A percentile compares a stretch with the other conserved stretches of the same genome.
Evolutionary conservation across 2,113 vertebrate genomes (phyloP).

Genomic region (Galeopterus variegatus): DNA sequence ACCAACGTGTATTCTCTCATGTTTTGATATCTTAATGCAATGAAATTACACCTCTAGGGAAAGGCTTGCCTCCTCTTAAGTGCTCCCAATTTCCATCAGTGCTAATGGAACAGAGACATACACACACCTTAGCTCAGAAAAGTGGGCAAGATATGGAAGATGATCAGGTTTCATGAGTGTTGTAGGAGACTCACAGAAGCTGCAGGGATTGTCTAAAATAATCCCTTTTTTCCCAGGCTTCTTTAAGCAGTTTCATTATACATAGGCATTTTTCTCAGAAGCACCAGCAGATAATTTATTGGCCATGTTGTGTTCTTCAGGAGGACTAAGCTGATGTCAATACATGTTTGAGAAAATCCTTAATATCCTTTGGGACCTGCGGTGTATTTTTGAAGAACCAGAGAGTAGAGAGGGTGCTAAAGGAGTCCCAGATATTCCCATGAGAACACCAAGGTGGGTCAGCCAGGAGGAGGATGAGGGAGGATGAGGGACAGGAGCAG

Average conservation of each 20-base stretch:
- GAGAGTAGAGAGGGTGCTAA: neutral
- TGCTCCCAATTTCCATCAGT: conserved; percentile 68
- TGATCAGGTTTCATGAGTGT: conserved; percentile 65
- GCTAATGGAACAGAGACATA: conserved; percentile 71
- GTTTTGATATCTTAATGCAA: conserved; percentile 79
- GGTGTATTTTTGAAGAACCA: neutral
- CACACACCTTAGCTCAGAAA: conserved; percentile 19
- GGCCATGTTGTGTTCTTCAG: neutral
- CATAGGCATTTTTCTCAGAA: neutral
- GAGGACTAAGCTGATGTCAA: neutral
- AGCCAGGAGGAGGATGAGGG: neutral
- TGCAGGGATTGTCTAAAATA: conserved; percentile 31
- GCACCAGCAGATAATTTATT: neutral
- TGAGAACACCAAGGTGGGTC: neutral
- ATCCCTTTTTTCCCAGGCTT: conserved; percentile 50
- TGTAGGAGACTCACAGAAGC: neutral
- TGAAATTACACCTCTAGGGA: conserved; percentile 78
- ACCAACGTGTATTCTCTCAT: neutral
- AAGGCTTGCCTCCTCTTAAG: conserved; percentile 66
- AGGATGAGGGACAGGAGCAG: neutral
- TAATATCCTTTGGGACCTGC: neutral
- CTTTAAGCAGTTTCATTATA: conserved; percentile 54
- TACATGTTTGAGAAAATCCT: neutral
- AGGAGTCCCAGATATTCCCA: neutral
- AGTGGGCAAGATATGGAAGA: conserved; percentile 66